These are phyloP conservation scores for Dendrocincla fuliginosa DNA, from an alignment of 2,797 vertebrate genomes.

Conservation along the genomic window DNA sequence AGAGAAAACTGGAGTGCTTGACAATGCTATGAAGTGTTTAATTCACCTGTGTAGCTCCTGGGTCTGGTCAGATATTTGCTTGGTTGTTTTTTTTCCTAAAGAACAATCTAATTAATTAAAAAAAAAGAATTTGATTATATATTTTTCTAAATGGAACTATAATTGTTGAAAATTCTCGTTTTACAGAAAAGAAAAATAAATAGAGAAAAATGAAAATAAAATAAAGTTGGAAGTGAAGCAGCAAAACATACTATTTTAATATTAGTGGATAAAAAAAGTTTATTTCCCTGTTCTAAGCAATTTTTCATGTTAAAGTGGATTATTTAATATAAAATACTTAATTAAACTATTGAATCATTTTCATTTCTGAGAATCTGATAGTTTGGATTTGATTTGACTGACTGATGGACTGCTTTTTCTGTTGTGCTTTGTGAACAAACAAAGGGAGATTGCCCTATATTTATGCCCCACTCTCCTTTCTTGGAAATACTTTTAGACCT, in stretches of 20 bases:
- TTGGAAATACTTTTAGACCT: neutral
- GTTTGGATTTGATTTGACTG: neutral
- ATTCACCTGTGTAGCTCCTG: neutral
- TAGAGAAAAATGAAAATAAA: neutral
- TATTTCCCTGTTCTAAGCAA: neutral
- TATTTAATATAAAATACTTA: neutral
- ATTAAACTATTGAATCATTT: neutral
- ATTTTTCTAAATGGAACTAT: neutral
- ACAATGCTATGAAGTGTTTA: neutral
- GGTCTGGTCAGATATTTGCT: neutral
- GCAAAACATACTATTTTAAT: accelerated
- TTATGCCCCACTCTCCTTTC: neutral
- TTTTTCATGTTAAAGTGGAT: neutral
- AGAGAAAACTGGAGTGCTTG: neutral
- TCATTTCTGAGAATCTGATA: neutral
- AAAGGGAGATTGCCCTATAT: neutral
- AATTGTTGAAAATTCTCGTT: neutral
- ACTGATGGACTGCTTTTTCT: neutral
- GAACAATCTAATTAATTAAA: neutral
- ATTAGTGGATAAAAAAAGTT: neutral
- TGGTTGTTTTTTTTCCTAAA: neutral
- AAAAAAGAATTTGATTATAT: accelerated
- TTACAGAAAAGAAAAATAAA: neutral
- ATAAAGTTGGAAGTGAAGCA: neutral
- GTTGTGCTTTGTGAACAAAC: neutral